phyloP scores from a whole-genome alignment of 2,113 vertebrate genomes.

The Rafetus swinhoei region DNA sequence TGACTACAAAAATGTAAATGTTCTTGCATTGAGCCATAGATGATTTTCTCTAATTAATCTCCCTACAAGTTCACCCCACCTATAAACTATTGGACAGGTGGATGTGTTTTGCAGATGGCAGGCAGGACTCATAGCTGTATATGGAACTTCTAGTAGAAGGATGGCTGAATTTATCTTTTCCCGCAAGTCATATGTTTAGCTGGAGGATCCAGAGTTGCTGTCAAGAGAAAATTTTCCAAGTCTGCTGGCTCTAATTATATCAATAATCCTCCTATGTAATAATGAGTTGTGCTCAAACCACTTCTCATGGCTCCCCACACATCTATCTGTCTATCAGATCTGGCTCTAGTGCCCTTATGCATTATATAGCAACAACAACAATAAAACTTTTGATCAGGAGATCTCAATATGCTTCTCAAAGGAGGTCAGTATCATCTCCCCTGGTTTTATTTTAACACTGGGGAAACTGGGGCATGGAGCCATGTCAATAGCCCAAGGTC shows the following conservation, averaged over 20 bases:
- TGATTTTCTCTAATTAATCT: not conserved
- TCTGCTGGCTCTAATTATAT: slow-evolving; percentile 28
- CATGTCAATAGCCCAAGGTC: not conserved
- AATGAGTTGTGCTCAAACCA: not conserved
- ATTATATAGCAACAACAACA: not conserved
- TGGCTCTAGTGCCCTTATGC: not conserved
- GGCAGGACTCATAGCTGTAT: slow-evolving; percentile 38
- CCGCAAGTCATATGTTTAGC: slow-evolving; percentile 39
- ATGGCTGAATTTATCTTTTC: not conserved
- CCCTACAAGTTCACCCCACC: not conserved
- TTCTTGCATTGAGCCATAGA: not conserved
- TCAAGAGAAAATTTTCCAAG: not conserved
- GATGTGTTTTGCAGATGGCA: not conserved
- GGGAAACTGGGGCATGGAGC: not conserved
- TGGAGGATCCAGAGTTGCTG: not conserved
- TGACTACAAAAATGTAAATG: not conserved
- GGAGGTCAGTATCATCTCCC: not conserved
- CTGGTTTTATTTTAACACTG: not conserved
- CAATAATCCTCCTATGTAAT: not conserved
- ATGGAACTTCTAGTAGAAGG: not conserved
- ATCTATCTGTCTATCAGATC: not conserved
- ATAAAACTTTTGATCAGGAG: not conserved
- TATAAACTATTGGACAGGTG: not conserved
- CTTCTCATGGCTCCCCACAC: not conserved
- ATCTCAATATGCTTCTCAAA: slow-evolving; percentile 3